Percentiles rank a stretch among this genome's conserved stretches.
Conservation (phyloP, 2,888 invertebrate genomes). For the Nephrocerus scutellatus region DNA sequence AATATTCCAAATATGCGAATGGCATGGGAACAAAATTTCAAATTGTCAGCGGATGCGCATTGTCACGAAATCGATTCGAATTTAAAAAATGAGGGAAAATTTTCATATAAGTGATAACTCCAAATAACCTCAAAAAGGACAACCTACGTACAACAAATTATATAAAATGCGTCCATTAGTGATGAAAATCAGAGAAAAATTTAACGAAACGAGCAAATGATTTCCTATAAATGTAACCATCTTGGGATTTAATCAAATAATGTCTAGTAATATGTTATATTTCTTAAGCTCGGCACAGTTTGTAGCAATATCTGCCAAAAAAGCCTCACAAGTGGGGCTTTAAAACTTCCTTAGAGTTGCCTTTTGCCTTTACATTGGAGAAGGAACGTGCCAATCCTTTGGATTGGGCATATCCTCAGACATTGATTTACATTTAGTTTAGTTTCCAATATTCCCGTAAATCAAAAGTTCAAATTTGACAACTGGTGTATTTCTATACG, state of each 20-base stretch:
- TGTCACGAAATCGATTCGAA: background rate
- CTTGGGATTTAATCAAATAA: slow-evolving; percentile 1
- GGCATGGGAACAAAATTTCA: slow-evolving; percentile 9
- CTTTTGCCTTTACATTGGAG: slow-evolving; percentile 3
- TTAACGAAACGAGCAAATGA: slow-evolving; percentile 19
- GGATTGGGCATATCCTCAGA: slow-evolving; percentile 11
- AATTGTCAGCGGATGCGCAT: slow-evolving; percentile 4
- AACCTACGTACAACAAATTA: background rate
- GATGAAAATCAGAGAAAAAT: background rate
- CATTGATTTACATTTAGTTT: slow-evolving; percentile 6
- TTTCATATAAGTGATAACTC: slow-evolving; percentile 8
- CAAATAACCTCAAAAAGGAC: background rate
- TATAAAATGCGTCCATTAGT: slow-evolving; percentile 1
- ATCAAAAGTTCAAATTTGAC: slow-evolving; percentile 9
- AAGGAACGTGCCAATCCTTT: slow-evolving; percentile 7
- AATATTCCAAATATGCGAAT: slow-evolving; percentile 5
- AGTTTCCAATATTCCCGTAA: slow-evolving; percentile 1
- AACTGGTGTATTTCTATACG: slow-evolving; percentile 7
- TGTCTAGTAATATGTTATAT: background rate
- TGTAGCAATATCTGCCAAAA: slow-evolving; percentile 9
- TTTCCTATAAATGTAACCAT: slow-evolving; percentile 5
- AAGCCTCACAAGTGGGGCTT: slow-evolving; percentile 14
- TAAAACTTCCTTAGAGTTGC: slow-evolving; percentile 10
- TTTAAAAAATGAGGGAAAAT: slow-evolving; percentile 8
- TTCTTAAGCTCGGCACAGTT: background rate